Evolutionary conservation across 2,113 vertebrate species (phyloP).

Genomic region (Ceyx melanurus): DNA sequence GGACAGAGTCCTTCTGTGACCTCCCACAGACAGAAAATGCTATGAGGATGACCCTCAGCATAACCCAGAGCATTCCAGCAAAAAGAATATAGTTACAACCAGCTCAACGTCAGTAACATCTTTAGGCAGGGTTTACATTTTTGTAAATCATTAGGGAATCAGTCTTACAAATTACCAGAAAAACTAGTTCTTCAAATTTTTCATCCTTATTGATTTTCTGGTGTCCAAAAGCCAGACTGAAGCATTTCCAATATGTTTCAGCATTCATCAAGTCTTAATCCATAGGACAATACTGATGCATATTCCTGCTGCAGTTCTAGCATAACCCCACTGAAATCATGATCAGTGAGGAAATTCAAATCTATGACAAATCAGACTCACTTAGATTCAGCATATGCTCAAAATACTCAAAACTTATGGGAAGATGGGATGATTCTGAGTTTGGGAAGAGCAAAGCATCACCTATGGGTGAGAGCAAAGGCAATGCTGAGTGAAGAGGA

Average conservation of each 20-base stretch:
- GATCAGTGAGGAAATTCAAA: neutral
- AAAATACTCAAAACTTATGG: neutral
- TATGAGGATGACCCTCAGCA: neutral
- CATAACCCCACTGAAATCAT: neutral
- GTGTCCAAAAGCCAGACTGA: neutral
- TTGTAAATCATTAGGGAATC: neutral
- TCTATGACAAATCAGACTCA: neutral
- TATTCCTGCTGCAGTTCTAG: neutral
- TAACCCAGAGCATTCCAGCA: neutral
- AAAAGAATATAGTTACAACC: neutral
- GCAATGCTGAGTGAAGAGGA: neutral
- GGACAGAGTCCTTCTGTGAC: neutral
- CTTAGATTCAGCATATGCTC: neutral
- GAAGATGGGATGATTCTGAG: neutral
- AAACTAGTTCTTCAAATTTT: neutral
- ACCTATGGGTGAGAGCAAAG: neutral
- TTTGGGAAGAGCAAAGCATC: neutral
- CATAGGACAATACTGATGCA: fast-evolving
- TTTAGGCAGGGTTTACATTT: neutral
- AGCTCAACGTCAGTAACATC: neutral
- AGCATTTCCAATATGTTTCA: neutral
- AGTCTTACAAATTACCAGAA: neutral
- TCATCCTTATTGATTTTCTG: neutral
- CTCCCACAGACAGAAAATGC: neutral
- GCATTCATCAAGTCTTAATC: neutral